Percentiles rank a stretch among this genome's conserved stretches.
These are phyloP conservation scores for Vulpes vulpes DNA, from an alignment of 2,113 vertebrate genomes.

Conservation along the genomic window DNA sequence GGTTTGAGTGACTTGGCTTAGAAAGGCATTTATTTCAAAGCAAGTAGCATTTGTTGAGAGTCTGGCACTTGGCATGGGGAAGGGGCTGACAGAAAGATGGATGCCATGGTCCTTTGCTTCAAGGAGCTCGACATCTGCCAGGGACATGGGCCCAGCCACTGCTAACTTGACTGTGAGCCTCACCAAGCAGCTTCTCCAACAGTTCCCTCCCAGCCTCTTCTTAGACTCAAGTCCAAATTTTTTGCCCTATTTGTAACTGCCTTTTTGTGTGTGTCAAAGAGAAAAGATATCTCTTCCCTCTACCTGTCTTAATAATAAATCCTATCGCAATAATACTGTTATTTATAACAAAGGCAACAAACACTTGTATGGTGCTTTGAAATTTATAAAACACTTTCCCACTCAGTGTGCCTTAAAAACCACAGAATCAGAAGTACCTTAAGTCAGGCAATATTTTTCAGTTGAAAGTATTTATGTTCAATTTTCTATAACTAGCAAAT, in stretches of 20 bases:
- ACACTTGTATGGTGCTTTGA: not conserved
- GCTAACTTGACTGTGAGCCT: not conserved
- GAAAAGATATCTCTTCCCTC: not conserved
- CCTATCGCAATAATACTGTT: not conserved
- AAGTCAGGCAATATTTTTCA: slow-evolving; percentile 14
- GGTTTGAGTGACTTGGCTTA: not conserved
- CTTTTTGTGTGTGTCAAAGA: not conserved
- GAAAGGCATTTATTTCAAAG: not conserved
- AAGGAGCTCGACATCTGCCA: not conserved
- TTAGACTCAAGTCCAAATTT: not conserved
- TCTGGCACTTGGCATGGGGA: not conserved
- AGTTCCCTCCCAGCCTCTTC: not conserved
- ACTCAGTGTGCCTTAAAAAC: slow-evolving; percentile 6
- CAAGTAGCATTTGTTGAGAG: not conserved
- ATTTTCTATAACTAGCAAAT: slow-evolving; percentile 60
- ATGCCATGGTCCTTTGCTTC: not conserved
- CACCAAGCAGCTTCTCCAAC: not conserved
- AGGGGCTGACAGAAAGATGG: not conserved
- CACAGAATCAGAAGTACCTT: not conserved
- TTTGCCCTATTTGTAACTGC: not conserved
- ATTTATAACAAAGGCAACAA: not conserved
- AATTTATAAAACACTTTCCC: not conserved
- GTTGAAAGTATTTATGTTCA: slow-evolving; percentile 49
- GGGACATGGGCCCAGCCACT: not conserved
- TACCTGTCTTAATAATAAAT: not conserved